Evolutionary conservation across 2,113 vertebrate genomes (phyloP), one percentile per base, ranked within the genome.

Genomic region (Caloenas nicobarica): DNA sequence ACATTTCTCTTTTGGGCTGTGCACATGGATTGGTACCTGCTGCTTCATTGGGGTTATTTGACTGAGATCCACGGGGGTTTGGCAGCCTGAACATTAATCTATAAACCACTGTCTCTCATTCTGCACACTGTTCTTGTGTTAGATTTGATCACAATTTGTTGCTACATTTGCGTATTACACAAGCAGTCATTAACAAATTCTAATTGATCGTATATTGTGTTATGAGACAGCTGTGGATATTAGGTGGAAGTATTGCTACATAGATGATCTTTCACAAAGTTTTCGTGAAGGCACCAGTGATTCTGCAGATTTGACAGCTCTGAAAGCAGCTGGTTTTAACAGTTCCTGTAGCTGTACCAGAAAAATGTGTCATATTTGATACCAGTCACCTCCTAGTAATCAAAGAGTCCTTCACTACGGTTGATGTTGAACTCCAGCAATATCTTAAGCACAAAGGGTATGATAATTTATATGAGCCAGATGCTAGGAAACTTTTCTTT

Each of bases 1-100:
- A 33, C 7, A 9, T 29, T 40, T 66, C 57, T 57, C 13, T 54
- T 51, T 18, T 79, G 51, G 51, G 38, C 25, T 0, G 0, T 1
- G 4, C 16, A 9, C 4, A 5, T 21, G 70, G 24, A 51, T 64
- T 9, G 7, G 38, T 88, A 38, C 51, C 33, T 16, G 6, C 25
- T n/a, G 51, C 57, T 82, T 48, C 10, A n/a, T 22, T 0, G 2
- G 14, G 24, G n/a, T 54, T 65, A 40, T 38, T 42, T 53, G 28
- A 10, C 13, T 16, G 34, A 87, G 8, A 62, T 81, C n/a, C 18
- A 22, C 17, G 22, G 42, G 33, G 31, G 19, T 3, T 61, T 51
- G 76, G 38, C 46, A 73, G 34, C 61, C 19, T 74, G 60, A 78
- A 40, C 38, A 5, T 29, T 11, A 19, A 38, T 68, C 72, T 76